Evolutionary conservation across 2,113 vertebrate genomes (phyloP).

Genomic region (Carlito syrichta): DNA sequence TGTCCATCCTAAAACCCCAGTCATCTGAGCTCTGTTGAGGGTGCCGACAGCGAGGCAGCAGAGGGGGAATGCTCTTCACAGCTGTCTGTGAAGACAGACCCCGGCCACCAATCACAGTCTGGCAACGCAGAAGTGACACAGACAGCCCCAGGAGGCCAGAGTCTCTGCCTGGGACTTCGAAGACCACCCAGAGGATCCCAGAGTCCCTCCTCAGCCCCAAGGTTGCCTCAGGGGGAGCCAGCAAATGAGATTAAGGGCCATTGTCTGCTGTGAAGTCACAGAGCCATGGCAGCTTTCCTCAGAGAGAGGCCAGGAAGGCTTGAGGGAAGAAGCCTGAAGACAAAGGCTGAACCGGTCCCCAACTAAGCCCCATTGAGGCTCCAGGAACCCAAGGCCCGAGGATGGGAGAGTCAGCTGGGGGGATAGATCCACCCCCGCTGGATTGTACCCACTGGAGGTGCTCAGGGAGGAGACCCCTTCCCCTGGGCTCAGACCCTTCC

Average conservation of each 20-base stretch:
- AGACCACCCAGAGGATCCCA: neutral
- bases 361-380: neutral
- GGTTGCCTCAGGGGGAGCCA: neutral
- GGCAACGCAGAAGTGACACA: fast-evolving
- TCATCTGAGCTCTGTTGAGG: fast-evolving
- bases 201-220: neutral
- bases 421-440: neutral
- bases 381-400: neutral
- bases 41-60: too few species aligned
- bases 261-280: too few species aligned
- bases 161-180: neutral
- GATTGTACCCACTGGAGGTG: neutral
- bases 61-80: fast-evolving
- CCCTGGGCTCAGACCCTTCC: neutral
- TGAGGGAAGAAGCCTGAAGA: neutral
- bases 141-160: neutral
- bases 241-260: neutral
- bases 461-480: neutral
- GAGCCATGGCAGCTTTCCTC: neutral
- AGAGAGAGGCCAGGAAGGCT: neutral
- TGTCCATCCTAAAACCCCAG: neutral
- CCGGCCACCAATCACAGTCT: too few species aligned
- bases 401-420: too few species aligned
- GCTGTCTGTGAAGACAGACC: too few species aligned
- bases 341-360: neutral